These are phyloP conservation scores for Gobionotothen gibberifrons DNA, from an alignment of 2,797 vertebrate species.

Conservation along the genomic window DNA sequence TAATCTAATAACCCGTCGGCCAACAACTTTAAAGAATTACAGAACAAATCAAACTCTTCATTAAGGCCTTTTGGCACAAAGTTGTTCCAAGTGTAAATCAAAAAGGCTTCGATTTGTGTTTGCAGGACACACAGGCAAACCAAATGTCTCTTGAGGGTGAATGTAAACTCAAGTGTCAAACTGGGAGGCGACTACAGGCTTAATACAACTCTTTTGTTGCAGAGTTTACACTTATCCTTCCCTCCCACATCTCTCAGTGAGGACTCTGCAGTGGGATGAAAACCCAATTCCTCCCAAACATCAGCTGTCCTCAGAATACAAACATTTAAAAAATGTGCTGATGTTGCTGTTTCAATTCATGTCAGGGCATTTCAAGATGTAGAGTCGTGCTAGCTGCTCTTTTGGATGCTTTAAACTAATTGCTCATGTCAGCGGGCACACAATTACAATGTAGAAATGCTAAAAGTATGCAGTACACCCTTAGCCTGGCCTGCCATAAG, in stretches of 20 bases:
- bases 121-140: slow-evolving; percentile 5
- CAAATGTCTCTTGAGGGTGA: slow-evolving; percentile 17
- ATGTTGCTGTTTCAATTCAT: no score
- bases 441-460: no score
- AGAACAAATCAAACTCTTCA: slow-evolving; percentile 22
- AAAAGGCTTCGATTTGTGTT: slow-evolving; percentile 14
- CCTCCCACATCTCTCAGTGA: slow-evolving; percentile 41
- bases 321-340: background rate
- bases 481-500: no score
- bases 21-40: background rate
- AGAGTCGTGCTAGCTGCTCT: no score
- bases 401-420: no score
- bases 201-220: slow-evolving; percentile 31
- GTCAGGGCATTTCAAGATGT: no score
- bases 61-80: slow-evolving; percentile 4
- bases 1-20: slow-evolving; percentile 11
- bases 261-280: slow-evolving; percentile 34
- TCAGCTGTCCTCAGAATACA: slow-evolving; percentile 34
- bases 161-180: slow-evolving; percentile 43
- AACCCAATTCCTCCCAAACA: slow-evolving; percentile 42
- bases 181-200: slow-evolving; percentile 25
- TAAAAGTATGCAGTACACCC: no score
- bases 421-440: no score
- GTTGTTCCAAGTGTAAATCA: slow-evolving; percentile 19
- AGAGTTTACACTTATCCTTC: slow-evolving; percentile 36